A percentile compares a stretch with the other conserved stretches of the same genome.
These are phyloP conservation scores for Cercopithecus neglectus DNA, from an alignment of 2,797 vertebrate species.

Conservation along the genomic window DNA sequence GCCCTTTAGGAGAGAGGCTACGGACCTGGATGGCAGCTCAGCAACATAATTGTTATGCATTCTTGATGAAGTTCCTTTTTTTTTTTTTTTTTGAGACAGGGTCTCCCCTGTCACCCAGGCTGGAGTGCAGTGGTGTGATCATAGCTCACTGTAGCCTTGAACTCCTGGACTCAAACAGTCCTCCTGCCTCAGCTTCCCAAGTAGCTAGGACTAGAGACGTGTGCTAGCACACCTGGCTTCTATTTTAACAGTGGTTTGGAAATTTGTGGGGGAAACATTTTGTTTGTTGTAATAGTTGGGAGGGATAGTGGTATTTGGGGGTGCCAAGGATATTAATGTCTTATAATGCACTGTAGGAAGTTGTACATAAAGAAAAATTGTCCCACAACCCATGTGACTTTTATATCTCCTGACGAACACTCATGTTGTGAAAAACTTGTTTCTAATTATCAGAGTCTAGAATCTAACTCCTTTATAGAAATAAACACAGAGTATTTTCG, in stretches of 20 bases:
- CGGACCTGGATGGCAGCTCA: conserved; percentile 58
- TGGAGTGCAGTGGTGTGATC: background rate
- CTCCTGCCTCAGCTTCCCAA: background rate
- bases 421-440: background rate
- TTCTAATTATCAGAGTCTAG: background rate
- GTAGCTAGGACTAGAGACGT: background rate
- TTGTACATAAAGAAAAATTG: background rate
- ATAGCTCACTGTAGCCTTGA: background rate
- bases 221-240: background rate
- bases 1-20: conserved; percentile 62
- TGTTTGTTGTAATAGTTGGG: background rate
- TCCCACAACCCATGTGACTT: background rate
- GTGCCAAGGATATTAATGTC: background rate
- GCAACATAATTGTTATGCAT: conserved; percentile 77
- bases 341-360: background rate
- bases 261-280: background rate
- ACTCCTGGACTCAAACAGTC: background rate
- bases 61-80: conserved; percentile 70
- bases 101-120: background rate
- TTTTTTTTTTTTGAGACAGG: background rate
- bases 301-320: background rate
- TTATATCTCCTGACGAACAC: background rate
- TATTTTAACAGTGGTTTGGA: background rate
- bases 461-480: too few relatives aligned
- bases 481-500: background rate